Conservation (phyloP, 1,140 invertebrate species). For the Drosophila sp. region DNA sequence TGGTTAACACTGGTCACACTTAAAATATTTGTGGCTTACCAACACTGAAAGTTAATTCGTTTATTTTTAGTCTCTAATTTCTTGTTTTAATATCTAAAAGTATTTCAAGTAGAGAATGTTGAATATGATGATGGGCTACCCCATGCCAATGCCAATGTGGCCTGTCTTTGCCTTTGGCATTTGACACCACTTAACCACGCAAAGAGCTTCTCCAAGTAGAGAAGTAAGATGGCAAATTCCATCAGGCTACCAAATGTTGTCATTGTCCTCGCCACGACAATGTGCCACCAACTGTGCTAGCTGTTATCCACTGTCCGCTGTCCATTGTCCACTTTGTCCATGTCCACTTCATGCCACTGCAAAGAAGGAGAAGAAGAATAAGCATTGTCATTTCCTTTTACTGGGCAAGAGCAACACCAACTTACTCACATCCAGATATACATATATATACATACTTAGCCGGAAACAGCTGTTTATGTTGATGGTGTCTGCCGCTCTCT, state of each 20-base stretch:
- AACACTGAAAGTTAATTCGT: background rate
- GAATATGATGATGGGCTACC: background rate
- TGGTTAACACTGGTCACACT: too few species aligned
- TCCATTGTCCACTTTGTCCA: slow-evolving; percentile 42
- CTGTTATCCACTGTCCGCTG: slow-evolving; percentile 32
- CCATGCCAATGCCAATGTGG: slow-evolving; percentile 43
- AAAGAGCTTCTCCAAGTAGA: background rate
- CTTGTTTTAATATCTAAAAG: background rate
- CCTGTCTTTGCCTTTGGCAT: slow-evolving; percentile 46
- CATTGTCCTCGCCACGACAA: slow-evolving; percentile 44
- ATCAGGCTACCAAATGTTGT: slow-evolving; percentile 44
- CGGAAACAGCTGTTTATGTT: slow-evolving; percentile 71
- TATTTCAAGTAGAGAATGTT: background rate
- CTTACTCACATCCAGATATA: slow-evolving; percentile 38
- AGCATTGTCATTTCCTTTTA: slow-evolving; percentile 64
- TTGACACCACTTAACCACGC: slow-evolving; percentile 67
- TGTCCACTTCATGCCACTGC: slow-evolving; percentile 17
- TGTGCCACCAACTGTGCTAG: slow-evolving; percentile 35
- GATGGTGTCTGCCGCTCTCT: slow-evolving; percentile 27
- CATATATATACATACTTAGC: slow-evolving; percentile 50
- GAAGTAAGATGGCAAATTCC: slow-evolving; percentile 39
- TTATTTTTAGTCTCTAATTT: background rate
- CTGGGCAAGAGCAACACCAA: background rate
- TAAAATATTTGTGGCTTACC: too few species aligned
- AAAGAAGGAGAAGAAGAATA: slow-evolving; percentile 16